phyloP scores from a whole-genome alignment of 2,888 invertebrate genomes.

The Hylaea fasciaria region DNA sequence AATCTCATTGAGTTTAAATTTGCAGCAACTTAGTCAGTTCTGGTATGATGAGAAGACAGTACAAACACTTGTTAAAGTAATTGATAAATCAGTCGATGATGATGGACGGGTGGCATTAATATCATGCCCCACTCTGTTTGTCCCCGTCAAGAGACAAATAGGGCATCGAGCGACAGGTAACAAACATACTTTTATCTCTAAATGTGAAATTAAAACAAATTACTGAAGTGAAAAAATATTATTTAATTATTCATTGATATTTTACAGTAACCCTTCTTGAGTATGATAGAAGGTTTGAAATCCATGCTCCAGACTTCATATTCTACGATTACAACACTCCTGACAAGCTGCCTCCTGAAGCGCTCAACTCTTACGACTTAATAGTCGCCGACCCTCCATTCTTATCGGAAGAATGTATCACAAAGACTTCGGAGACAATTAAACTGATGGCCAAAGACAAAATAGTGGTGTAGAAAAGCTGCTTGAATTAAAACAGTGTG shows the following conservation, averaged over 20 bases:
- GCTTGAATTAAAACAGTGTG: conserved; percentile 87
- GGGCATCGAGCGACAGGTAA: conserved; percentile 78
- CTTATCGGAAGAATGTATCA: conserved; percentile 95
- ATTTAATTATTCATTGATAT: not conserved
- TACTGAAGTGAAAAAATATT: too few relatives aligned
- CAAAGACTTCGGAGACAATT: conserved; percentile 92
- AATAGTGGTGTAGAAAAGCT: conserved; percentile 89
- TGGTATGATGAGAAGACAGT: conserved; percentile 97
- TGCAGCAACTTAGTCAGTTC: conserved; percentile 98
- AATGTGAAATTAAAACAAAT: too few relatives aligned
- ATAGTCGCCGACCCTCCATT: conserved; percentile 98
- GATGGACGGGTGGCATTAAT: conserved; percentile 91
- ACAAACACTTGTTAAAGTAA: conserved; percentile 87
- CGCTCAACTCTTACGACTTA: conserved; percentile 88
- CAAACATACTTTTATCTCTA: not conserved
- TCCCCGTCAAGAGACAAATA: conserved; percentile 84
- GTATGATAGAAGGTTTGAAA: conserved; percentile 93
- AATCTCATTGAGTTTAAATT: conserved; percentile 34
- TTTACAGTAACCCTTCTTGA: conserved; percentile 91
- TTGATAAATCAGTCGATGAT: conserved; percentile 80
- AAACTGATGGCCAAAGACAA: conserved; percentile 89
- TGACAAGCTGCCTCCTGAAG: conserved; percentile 86
- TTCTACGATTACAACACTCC: conserved; percentile 95
- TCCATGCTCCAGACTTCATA: conserved; percentile 91
- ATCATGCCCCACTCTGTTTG: conserved; percentile 95